phyloP scores from a whole-genome alignment of 2,888 invertebrate genomes.

The Acrocyrtus sp. region DNA sequence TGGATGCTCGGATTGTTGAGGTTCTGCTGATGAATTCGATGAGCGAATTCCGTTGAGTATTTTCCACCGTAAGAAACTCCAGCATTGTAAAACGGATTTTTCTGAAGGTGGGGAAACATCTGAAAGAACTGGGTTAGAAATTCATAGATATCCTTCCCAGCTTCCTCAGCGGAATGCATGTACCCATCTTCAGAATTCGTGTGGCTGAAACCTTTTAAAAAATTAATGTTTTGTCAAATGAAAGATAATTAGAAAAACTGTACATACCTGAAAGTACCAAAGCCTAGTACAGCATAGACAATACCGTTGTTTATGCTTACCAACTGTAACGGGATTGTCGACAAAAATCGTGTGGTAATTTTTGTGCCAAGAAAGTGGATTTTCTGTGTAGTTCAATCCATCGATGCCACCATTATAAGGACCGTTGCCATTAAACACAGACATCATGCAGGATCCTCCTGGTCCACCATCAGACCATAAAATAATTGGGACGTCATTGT shows the following conservation, averaged over 20 bases:
- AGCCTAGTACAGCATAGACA: no score
- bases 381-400: slow-evolving; percentile 64
- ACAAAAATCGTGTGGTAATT: slow-evolving; percentile 67
- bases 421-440: slow-evolving; percentile 66
- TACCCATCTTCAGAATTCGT: slow-evolving; percentile 19
- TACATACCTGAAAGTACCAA: no score
- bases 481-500: slow-evolving; percentile 65
- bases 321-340: slow-evolving; percentile 67
- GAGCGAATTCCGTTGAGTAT: slow-evolving; percentile 9
- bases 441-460: slow-evolving; percentile 65
- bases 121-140: slow-evolving; percentile 38
- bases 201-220: slow-evolving; percentile 28
- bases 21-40: slow-evolving; percentile 64
- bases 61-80: slow-evolving; percentile 26
- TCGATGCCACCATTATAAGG: slow-evolving; percentile 56
- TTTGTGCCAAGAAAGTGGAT: slow-evolving; percentile 65
- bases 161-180: not conserved
- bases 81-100: slow-evolving; percentile 21
- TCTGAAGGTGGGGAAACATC: slow-evolving; percentile 25
- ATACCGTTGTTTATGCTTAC: no score
- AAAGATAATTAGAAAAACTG: no score
- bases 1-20: slow-evolving; percentile 73
- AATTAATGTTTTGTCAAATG: no score
- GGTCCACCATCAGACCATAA: slow-evolving; percentile 68
- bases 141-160: slow-evolving; percentile 21